Conservation (phyloP, 2,888 invertebrate species). For the Adineta ricciae region DNA sequence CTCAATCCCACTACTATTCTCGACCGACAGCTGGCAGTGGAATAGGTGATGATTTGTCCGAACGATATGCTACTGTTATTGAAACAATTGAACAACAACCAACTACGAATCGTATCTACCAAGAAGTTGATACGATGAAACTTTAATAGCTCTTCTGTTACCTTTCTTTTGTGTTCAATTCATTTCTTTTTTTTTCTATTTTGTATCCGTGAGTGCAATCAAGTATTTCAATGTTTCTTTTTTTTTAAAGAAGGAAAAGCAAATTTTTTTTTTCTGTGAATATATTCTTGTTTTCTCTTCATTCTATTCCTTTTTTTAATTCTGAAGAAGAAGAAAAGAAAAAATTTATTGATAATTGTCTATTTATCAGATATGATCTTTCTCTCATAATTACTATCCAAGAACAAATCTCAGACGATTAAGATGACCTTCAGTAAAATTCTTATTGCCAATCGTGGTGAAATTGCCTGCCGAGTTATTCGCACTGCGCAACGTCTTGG, state of each 20-base stretch:
- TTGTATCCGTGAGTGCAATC: neutral
- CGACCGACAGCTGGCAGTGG: neutral
- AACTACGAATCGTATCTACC: neutral
- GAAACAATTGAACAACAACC: neutral
- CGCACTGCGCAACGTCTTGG: conserved; percentile 75
- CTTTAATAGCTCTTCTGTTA: neutral
- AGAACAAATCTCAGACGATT: neutral
- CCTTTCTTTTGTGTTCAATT: too few relatives aligned
- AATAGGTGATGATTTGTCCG: neutral
- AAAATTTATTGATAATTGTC: neutral
- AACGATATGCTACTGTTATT: conserved; percentile 8
- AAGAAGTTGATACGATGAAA: conserved; percentile 6
- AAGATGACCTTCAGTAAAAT: conserved; percentile 44
- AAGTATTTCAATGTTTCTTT: neutral
- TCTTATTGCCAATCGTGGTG: conserved; percentile 50
- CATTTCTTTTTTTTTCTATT: neutral
- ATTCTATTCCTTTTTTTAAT: neutral
- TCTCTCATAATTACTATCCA: neutral
- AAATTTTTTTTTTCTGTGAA: neutral
- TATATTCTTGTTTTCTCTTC: neutral
- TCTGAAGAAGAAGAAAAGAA: neutral
- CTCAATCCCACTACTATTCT: neutral
- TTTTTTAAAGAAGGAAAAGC: neutral
- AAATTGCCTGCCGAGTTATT: conserved; percentile 55
- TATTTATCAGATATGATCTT: neutral